Base-by-base conservation (phyloP, 1,140 invertebrate genomes). In the Asbolus verrucosus region DNA sequence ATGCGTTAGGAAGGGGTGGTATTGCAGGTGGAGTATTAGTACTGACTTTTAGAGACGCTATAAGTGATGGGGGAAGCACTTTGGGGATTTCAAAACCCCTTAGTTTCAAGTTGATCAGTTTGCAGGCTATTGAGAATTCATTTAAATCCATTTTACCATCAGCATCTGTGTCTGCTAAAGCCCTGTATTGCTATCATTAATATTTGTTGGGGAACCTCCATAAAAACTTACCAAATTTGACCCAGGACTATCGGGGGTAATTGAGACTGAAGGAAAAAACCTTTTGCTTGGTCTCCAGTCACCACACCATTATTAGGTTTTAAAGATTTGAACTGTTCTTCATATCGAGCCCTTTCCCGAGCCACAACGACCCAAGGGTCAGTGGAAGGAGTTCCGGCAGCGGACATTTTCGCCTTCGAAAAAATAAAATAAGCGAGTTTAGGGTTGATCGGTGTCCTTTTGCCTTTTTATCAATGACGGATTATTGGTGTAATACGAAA, bases 71-170 rank as follows among this genome's bases (percentile, higher is more conserved):
- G 39, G 97, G 97, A 50, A 98, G 83, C 2, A 84, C 81, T 78
- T 92, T 91, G 0, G 97, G 97, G 65, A 98, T 85, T 80, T 98
- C 95, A 81, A 92, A 89, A 9, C 96, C 96, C 71, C 94, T 89
- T 13, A 98, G 84, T 84, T 97, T 98, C 62, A 97, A 86, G 82
- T 94, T 95, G 46, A 99, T 98, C 39, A 99, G 86, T 87, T 98
- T 97, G 84, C 97, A 98, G 43, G 97, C 97, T 76, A 99, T 97
- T 54, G 94, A 96, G 82, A 99, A 99, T 83, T 99, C 97, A 79
- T 93, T 92, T 43, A 95, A 89, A 82, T 98, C 94, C 90, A 99
- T 93, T 85, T 94, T 95, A 0, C 97, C 97, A 90, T 99, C 97
- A 36, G 92, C 89, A 84, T 98, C 96, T 54, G 95, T 93, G 83